Evolutionary conservation across 2,113 vertebrate genomes (phyloP), one percentile per base, ranked within the genome.

Genomic region (Halcyon malimbica): DNA sequence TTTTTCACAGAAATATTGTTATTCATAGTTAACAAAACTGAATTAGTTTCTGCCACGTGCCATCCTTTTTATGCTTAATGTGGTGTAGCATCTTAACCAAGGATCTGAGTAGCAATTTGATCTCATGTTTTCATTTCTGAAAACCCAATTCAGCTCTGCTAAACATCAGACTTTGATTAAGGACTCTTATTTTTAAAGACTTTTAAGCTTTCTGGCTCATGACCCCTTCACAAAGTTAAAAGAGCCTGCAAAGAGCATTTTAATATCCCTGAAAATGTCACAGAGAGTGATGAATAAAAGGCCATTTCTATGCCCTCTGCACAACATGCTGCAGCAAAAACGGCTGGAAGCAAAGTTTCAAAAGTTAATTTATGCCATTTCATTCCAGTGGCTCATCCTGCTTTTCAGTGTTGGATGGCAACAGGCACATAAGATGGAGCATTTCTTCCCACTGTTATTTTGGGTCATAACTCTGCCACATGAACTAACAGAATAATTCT

Each of bases 301-400:
- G 71, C 29, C n/a, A 77, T 85, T 94, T 69, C 85, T 87, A 70
- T 75, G 20, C 71, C 88, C 75, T 93, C 76, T 92, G 44, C 70
- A 85, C 39, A 89, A 56, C 44, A 23, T 48, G 44, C 80, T 83
- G 51, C 25, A 87, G 63, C 63, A 54, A 84, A 80, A 84, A 81
- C 93, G 44, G 54, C 82, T 78, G 69, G 84, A 90, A 96, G 71
- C 39, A 78, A 63, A 94, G 44, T 97, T 92, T 63, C 69, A 79
- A 71, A 97, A 97, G 94, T 96, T 92, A 75, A 96, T 85, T 44
- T 60, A 44, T 82, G 42, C 25, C 17, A 82, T 57, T 92, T 84
- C 41, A 41, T 82, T 86, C 31, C 68, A 78, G 28, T 75, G 84
- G n/a, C 79, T 95, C 48, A 67, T 69, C 65, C 65, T 54, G 28